Conservation (phyloP, 2,113 vertebrate genomes). For the Syngnathus scovelli region DNA sequence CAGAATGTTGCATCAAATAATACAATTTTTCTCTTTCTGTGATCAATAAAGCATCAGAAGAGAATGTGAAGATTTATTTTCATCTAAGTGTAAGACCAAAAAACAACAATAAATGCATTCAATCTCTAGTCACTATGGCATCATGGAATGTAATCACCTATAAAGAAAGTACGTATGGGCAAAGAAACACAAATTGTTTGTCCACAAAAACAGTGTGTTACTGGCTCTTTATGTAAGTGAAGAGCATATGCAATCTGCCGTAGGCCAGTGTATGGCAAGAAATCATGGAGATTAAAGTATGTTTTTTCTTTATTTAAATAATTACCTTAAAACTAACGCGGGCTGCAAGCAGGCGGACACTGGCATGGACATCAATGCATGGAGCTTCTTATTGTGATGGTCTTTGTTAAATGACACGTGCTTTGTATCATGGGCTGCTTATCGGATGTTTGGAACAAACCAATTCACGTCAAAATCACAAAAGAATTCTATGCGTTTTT, state of each 20-base stretch:
- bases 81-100: neutral
- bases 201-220: neutral
- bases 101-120: neutral
- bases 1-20: neutral
- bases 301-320: no score
- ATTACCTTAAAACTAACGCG: no score
- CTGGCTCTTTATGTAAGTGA: neutral
- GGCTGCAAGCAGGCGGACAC: no score
- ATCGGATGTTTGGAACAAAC: no score
- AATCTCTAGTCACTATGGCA: neutral
- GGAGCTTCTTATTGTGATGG: no score
- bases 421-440: no score
- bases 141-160: neutral
- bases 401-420: no score
- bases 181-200: neutral
- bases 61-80: neutral
- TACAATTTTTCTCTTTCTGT: neutral
- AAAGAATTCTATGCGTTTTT: no score
- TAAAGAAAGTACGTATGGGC: neutral
- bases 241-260: neutral
- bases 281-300: no score
- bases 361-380: no score
- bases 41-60: neutral
- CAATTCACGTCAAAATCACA: no score
- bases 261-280: no score